phyloP scores from a whole-genome alignment of 2,888 invertebrate genomes.

The Pterostichus niger region DNA sequence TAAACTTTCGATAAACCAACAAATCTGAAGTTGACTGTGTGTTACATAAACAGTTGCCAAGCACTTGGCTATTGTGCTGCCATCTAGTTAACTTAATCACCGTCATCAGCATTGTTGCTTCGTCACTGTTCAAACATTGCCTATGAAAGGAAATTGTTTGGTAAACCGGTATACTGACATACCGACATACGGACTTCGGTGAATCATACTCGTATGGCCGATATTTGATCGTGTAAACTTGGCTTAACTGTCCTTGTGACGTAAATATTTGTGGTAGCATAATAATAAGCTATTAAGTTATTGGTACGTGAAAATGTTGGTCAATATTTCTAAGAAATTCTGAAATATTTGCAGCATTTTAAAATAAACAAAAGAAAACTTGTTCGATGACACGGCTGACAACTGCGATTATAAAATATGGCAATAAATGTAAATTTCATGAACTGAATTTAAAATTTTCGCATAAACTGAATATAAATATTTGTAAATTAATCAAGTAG shows the following conservation, averaged over 20 bases:
- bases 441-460: no score
- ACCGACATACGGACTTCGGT: neutral
- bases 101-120: slow-evolving; percentile 23
- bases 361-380: no score
- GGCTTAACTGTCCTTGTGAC: neutral
- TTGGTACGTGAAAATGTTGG: neutral
- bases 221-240: slow-evolving; percentile 24
- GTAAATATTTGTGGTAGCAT: slow-evolving; percentile 9
- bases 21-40: neutral
- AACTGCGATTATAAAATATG: no score
- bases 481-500: no score
- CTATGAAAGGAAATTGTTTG: slow-evolving; percentile 40
- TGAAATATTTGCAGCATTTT: neutral
- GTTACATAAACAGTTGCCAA: slow-evolving; percentile 42
- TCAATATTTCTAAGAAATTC: slow-evolving; percentile 4
- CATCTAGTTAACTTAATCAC: slow-evolving; percentile 30
- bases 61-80: slow-evolving; percentile 34
- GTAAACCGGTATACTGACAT: slow-evolving; percentile 35
- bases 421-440: no score
- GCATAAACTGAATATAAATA: no score
- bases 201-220: slow-evolving; percentile 21
- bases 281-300: slow-evolving; percentile 6
- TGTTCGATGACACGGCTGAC: no score
- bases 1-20: slow-evolving; percentile 16
- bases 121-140: slow-evolving; percentile 48